phyloP scores from a whole-genome alignment of 2,888 invertebrate genomes.

The Rapana venosa region DNA sequence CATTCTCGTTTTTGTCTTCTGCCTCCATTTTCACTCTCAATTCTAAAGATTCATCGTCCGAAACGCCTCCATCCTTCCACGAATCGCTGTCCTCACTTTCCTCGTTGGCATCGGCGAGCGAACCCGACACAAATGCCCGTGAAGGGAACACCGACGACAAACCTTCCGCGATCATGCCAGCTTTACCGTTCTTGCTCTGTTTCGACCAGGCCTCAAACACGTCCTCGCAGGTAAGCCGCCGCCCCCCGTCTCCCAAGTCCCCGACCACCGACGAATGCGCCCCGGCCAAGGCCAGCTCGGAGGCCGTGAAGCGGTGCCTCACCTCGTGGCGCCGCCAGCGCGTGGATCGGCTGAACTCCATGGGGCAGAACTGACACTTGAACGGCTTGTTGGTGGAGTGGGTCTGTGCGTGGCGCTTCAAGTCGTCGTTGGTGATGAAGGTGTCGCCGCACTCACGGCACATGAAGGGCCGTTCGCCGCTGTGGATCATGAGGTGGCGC shows the following conservation, averaged over 20 bases:
- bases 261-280: not conserved
- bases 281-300: not conserved
- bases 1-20: too few relatives aligned
- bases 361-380: not conserved
- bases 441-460: conserved; percentile 22
- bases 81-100: too few relatives aligned
- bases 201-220: not conserved
- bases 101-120: not conserved
- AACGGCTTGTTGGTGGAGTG: not conserved
- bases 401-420: not conserved
- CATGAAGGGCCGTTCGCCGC: not conserved
- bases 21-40: too few relatives aligned
- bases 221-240: not conserved
- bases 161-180: not conserved
- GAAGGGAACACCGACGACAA: not conserved
- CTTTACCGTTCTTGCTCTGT: not conserved
- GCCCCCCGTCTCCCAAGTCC: not conserved
- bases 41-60: too few relatives aligned
- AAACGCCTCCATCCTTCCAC: too few relatives aligned
- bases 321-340: not conserved
- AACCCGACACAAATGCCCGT: not conserved
- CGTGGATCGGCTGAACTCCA: not conserved
- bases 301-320: not conserved
- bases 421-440: conserved; percentile 3
- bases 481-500: conserved; percentile 18